Base-by-base conservation (phyloP, 2,113 vertebrate genomes). In the Tragulus kanchil region DNA sequence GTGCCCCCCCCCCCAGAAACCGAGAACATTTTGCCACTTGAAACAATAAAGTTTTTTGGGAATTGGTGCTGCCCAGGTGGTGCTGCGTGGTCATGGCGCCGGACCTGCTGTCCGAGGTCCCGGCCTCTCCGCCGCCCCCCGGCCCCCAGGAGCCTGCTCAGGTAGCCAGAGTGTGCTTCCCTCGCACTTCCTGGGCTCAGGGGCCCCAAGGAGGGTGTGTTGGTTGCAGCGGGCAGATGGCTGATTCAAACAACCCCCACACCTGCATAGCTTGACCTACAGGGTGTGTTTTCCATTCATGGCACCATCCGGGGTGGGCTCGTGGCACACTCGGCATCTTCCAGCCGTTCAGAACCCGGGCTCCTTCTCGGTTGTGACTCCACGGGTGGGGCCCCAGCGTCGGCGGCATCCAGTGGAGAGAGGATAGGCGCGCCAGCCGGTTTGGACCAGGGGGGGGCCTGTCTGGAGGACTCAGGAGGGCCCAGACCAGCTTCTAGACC, bases 31-130 rank as follows among this genome's bases (percentile, higher is more conserved):
- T 98, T 98, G 88, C 95, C 98, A 97, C 97, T 97, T 97, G 96
- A 97, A 98, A 96, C 94, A 97, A 96, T 97, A 98, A 98, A 98
- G 82, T 90, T 97, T 97, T 98, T 97, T 97, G 96, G 97, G 97
- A 98, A 97, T 98, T 96, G 81, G 94, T 97, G 96, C 54, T 97
- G 92, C 48, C 84, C 69, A 36, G 52, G 77, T 61, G 75, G 90
- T 96, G 78, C 59, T 78, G 16, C 89, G 65, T 77, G 91, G 23
- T 85, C 7, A 0, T 42, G 67, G 69, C 0, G 5, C 28, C 26
- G 3, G 3, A 0, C 13, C 1, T 8, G 62, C 26, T 0, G 0
- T 65, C 28, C 3, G 3, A 64, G 48, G 36, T 36, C 36, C 36
- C 36, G 36, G 36, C 36, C 36, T 36, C 36, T 36, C 36, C 36